Evolutionary conservation across 2,797 vertebrate genomes (phyloP), one percentile per base, ranked within the genome.

Genomic region (Enteromius anoplus): DNA sequence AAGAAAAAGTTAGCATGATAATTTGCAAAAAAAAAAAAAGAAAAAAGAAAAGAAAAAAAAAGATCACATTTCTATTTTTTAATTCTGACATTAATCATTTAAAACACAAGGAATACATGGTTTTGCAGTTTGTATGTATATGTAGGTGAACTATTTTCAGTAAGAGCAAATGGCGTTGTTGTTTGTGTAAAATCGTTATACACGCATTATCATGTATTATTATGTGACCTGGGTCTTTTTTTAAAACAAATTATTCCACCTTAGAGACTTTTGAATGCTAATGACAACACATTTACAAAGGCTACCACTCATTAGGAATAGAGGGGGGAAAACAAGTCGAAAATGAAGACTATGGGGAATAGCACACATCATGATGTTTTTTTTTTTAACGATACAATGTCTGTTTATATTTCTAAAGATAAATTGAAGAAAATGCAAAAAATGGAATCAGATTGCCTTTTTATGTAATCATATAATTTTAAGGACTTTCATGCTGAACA

Each of bases 321-420:
- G 47, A 51, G 70, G 15, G 15, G 15, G n/a, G n/a, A 32, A 72
- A 49, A 72, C 70, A 53, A 53, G 47, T 51, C 1, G 26, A 26
- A 73, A 72, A 51, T 53, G 26, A 73, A 73, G 47, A 73, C 70
- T 73, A 73, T 53, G 17, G 71, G 71, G 29, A 73, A 51, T 53
- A 26, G 15, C 26, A 34, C 71, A 53, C 29, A 53, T 73, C 26
- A 53, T 34, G 7, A 72, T 0, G 17, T 53, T 34, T 73, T 72
- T 51, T 32, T 72, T 72, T 53, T 34, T 53, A 21, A 53, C 21
- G 17, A 34, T 34, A 53, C 17, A 73, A 10, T 51, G 1, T 51
- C 23, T 34, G 29, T 73, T 21, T 29, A 23, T 26, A 71, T 73
- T 34, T 73, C 26, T 21, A 51, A 73, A 21, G 17, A 53, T 73